Base-by-base conservation (phyloP, 2,888 invertebrate species). In the Watsonalla binaria region DNA sequence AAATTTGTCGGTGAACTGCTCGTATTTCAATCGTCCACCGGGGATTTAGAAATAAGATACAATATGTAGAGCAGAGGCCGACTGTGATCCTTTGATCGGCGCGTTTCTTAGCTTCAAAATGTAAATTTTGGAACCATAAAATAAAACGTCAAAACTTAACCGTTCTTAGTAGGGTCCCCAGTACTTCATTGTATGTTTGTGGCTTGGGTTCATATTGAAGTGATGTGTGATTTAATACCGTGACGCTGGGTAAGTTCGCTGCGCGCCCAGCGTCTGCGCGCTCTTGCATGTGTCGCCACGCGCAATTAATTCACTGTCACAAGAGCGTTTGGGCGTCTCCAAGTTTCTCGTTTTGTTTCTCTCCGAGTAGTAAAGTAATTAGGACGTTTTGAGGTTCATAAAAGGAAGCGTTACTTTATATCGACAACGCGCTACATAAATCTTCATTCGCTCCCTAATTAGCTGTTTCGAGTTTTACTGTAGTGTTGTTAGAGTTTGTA, bases 361-460 rank as follows among this genome's bases (percentile, higher is more conserved):
- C 79, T 78, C 75, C 78, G 81, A 74, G 80, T 84, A 83, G 87
- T 84, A 84, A 85, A 84, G 90, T 90, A 90, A 90, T 90, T 90
- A 90, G 90, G 90, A 90, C 88, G 87, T 90, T 90, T 87, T 89
- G 88, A 90, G 86, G 85, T 84, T 90, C 86, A 86, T 90, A 88
- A 90, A 42, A 88, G 90, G 88, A 88, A 90, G 74, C 83, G 86
- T 86, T 87, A 87, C 88, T 90, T 88, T 89, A 89, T 86, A 90
- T 90, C 87, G 90, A 90, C 88, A 89, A 86, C 81, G 84, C 88
- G 86, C 79, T 70, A 87, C 86, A 88, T 90, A 90, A 90, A 90
- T 90, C 86, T 88, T 86, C 82, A 88, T 89, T 86, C 83, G 76
- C 78, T 75, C 70, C 80, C 85, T 90, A 89, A 90, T 90, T 89